A percentile compares a stretch with the other conserved stretches of the same genome.
These are phyloP conservation scores for Plectropomus leopardus DNA, from an alignment of 2,113 vertebrate species.

Conservation along the genomic window DNA sequence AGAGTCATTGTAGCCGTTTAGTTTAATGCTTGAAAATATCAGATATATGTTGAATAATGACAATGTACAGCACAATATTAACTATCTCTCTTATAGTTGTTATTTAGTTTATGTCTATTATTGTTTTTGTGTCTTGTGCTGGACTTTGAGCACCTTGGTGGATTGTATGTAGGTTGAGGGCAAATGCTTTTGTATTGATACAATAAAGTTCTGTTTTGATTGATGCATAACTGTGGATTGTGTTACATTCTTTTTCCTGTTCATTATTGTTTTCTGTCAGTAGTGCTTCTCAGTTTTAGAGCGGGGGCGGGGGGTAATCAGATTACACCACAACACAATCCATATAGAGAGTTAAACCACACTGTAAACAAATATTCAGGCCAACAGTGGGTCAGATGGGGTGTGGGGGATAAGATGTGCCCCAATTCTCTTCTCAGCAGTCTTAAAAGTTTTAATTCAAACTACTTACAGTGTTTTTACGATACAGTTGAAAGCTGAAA, in stretches of 20 bases:
- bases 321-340: constrained; percentile 20
- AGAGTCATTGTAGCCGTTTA: not conserved
- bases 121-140: constrained; percentile 11
- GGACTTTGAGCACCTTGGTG: constrained; percentile 24
- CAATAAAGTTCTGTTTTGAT: constrained; percentile 76
- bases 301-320: constrained; percentile 2
- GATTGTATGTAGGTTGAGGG: constrained; percentile 41
- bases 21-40: constrained; percentile 18
- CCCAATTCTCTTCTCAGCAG: not conserved
- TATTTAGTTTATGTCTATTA: not conserved
- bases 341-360: not conserved
- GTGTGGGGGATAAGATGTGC: not conserved
- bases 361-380: not conserved
- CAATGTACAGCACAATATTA: constrained; percentile 24
- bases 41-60: not conserved
- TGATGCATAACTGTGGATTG: constrained; percentile 28
- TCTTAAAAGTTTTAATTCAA: too few species aligned
- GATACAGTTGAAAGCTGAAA: not conserved
- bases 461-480: not conserved
- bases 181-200: constrained; percentile 62
- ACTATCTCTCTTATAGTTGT: not conserved
- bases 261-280: constrained; percentile 22
- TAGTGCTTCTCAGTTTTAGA: not conserved
- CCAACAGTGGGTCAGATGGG: not conserved
- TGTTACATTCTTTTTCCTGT: constrained; percentile 28